Evolutionary conservation across 37 sponge, comb jelly and placozoan species (phyloP).

Genomic region (Beroe forskalii): DNA sequence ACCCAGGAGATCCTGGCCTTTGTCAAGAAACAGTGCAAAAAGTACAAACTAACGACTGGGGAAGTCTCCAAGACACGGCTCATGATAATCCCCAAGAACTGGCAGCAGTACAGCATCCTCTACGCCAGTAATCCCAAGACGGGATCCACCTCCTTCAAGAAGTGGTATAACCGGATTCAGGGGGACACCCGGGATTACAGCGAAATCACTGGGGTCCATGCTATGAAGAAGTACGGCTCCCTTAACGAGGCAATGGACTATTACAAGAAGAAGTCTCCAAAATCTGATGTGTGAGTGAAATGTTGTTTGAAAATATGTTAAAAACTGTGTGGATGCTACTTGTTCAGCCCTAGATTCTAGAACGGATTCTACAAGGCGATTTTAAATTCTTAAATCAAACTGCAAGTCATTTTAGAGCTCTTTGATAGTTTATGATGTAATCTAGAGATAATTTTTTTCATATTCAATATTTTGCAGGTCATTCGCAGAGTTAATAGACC

Average conservation of each 20-base stretch:
- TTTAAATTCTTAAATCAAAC: neutral
- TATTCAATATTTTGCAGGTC: no score
- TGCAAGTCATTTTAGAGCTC: neutral
- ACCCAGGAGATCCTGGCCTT: neutral
- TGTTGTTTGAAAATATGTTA: no score
- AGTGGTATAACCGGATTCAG: neutral
- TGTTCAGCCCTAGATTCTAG: neutral
- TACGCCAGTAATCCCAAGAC: conserved; percentile 56
- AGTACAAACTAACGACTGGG: neutral
- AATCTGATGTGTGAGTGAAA: neutral
- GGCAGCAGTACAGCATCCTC: neutral
- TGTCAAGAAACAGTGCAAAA: neutral
- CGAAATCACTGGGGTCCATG: conserved; percentile 15
- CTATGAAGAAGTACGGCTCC: conserved; percentile 9
- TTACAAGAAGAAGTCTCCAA: neutral
- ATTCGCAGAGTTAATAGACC: neutral
- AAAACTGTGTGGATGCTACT: no score
- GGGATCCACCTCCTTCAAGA: conserved; percentile 59
- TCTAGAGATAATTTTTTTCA: no score
- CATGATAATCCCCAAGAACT: conserved; percentile 22
- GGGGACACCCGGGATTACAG: neutral
- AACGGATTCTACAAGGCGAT: neutral
- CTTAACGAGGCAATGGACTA: neutral
- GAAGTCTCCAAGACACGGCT: neutral
- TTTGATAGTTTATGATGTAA: neutral